Evolutionary conservation across 2,797 vertebrate genomes (phyloP), one percentile per base, ranked within the genome.

Genomic region (Amblyraja radiata): DNA sequence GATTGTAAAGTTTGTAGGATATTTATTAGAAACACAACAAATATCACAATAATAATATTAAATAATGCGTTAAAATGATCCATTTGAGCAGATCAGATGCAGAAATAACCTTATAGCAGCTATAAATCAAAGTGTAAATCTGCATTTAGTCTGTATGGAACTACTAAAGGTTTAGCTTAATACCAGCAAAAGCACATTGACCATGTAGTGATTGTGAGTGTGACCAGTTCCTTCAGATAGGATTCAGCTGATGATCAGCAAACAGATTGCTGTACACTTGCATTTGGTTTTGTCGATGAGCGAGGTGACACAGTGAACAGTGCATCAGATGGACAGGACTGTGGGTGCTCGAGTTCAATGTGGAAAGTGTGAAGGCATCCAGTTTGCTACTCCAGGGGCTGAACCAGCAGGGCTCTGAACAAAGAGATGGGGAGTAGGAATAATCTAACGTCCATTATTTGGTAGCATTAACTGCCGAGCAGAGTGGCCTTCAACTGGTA

Each of bases 11-110:
- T 32, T 7, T 23, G 65, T 14, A 71, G 4, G 28, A 88, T 88
- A 65, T 90, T 90, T 90, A 90, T 90, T 90, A 90, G 36, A 73
- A 90, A 90, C 68, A 46, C 68, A 88, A 86, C 25, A 90, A 68
- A 36, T 68, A 28, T 18, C 68, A 36, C 28, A 90, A 73, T 90
- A 71, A 90, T 73, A 39, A 68, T 90, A 68, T 90, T 90, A 71
- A 90, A 73, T 90, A 90, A 11, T 18, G 71, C 36, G 36, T 46
- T 39, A 18, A 90, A 84, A 90, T 39, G 39, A 79, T 28, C 10
- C 9, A 78, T 16, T 74, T 63, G 18, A 54, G 18, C 63, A 86
- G 61, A 32, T 14, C 13, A n/a, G 28, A 61, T 90, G 63, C 63
- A 65, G 2, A 63, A 68, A 32, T 32, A 63, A 32, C 32, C 0